Base-by-base conservation (phyloP, 1,140 invertebrate genomes). In the Chironomus tepperi region DNA sequence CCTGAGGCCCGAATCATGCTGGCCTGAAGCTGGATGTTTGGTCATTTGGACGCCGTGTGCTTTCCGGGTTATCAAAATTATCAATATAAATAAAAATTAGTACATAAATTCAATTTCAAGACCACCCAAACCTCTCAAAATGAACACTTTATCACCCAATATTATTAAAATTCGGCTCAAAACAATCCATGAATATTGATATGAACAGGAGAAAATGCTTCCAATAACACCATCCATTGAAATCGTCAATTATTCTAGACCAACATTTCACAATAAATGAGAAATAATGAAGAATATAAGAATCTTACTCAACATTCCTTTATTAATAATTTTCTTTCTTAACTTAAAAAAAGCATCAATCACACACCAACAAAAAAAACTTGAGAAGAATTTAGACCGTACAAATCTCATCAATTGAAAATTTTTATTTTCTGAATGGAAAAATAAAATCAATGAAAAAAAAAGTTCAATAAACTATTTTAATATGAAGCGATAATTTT, bases 401-500 rank as follows among this genome's bases (percentile, higher is more conserved):
- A n/a, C 12, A 57, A 47, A 57, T 57, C 47, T 57, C 47, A 57
- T 57, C 47, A 57, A 57, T 10, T 10, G 15, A 47, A 57, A 57
- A n/a, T n/a, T n/a, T 57, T 57, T 57, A 8, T 57, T 57, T 57
- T 1, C 24, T 34, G 24, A 34, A 34, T 34, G 5, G 24, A 34
- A 34, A 34, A 34, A 34, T 34, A 34, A 5, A 34, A 34, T 34
- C 24, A 34, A 34, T 34, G 24, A 34, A 34, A 34, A 34, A 34
- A 34, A 34, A n/a, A 57, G 47, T n/a, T 57, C 47, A 57, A 57
- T 57, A 57, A 57, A 57, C 47, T 15, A 57, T 57, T 57, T 57
- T 57, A 57, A 57, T 57, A 57, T 57, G 47, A 57, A 57, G 47
- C 47, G 47, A 57, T 57, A 57, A 57, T 57, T 57, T 57, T 57